Conservation (phyloP, 2,888 invertebrate species). For the Xanthia togata region DNA sequence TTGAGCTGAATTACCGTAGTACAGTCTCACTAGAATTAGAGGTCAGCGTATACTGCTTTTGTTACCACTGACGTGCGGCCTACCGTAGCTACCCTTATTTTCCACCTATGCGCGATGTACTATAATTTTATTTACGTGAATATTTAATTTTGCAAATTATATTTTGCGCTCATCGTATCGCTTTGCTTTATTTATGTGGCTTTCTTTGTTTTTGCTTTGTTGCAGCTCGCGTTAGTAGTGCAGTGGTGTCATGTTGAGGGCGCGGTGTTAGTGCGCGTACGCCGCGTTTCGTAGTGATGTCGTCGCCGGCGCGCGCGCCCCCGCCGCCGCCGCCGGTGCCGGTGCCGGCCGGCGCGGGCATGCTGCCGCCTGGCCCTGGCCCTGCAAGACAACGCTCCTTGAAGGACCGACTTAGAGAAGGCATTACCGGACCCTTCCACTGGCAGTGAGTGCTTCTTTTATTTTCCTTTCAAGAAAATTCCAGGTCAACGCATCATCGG, state of each 20-base stretch:
- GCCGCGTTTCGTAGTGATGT: conserved; percentile 75
- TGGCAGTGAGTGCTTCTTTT: conserved; percentile 93
- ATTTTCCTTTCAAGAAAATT: conserved; percentile 44
- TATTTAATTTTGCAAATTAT: conserved; percentile 65
- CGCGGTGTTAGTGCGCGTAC: conserved; percentile 76
- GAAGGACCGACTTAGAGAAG: conserved; percentile 94
- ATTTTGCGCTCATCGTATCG: conserved; percentile 71
- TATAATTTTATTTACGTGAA: conserved; percentile 66
- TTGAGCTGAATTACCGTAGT: too few species aligned
- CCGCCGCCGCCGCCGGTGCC: conserved; percentile 79
- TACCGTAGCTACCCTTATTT: background rate
- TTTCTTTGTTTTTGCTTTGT: conserved; percentile 87
- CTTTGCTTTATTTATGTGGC: conserved; percentile 88
- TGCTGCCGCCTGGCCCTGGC: conserved; percentile 86
- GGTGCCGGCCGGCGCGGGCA: conserved; percentile 85
- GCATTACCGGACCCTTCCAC: conserved; percentile 94
- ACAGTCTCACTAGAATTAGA: background rate
- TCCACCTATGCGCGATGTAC: conserved; percentile 56
- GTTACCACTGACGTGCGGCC: background rate
- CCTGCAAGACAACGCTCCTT: conserved; percentile 94
- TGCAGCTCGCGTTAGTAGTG: conserved; percentile 88
- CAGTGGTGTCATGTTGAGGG: conserved; percentile 82
- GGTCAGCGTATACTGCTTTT: background rate
- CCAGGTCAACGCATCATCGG: conserved; percentile 43
- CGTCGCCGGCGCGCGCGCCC: conserved; percentile 85